Conservation (phyloP, 2,113 vertebrate genomes). For the Tiliqua scincoides region DNA sequence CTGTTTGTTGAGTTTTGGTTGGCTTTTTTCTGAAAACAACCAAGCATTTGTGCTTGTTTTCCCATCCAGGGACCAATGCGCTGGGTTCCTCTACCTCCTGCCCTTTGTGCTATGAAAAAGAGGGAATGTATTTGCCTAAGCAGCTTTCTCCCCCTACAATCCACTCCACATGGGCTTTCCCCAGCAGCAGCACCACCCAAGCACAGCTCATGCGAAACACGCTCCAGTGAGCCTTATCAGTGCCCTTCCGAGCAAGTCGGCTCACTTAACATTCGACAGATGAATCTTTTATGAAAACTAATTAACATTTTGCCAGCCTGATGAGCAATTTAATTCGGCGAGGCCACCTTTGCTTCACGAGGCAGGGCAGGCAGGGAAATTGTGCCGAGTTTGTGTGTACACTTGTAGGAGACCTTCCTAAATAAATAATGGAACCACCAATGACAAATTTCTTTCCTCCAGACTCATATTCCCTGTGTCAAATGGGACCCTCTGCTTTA, state of each 20-base stretch:
- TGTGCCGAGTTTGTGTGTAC: neutral
- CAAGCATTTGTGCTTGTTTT: neutral
- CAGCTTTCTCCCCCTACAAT: neutral
- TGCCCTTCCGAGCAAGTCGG: conserved; percentile 17
- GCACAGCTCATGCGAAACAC: conserved; percentile 13
- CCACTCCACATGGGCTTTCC: neutral
- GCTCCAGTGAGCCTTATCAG: neutral
- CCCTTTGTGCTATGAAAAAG: neutral
- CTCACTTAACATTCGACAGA: conserved; percentile 35
- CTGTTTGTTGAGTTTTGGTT: neutral
- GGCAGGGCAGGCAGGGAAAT: conserved; percentile 24
- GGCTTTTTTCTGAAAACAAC: neutral
- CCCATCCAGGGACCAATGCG: neutral
- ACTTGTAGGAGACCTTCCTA: neutral
- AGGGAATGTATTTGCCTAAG: neutral
- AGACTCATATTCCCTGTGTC: neutral
- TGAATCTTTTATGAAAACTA: conserved; percentile 53
- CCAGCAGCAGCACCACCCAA: neutral
- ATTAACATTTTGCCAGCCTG: conserved; percentile 51
- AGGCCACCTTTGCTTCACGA: conserved; percentile 28
- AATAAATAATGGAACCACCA: conserved; percentile 43
- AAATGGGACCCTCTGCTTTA: conserved; percentile 8
- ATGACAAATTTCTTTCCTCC: neutral
- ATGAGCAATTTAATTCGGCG: conserved; percentile 41
- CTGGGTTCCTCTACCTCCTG: neutral